Percentiles rank a stretch among this genome's conserved stretches.
These are phyloP conservation scores for Eristalis arbustorum DNA, from an alignment of 2,888 invertebrate genomes.

Conservation along the genomic window DNA sequence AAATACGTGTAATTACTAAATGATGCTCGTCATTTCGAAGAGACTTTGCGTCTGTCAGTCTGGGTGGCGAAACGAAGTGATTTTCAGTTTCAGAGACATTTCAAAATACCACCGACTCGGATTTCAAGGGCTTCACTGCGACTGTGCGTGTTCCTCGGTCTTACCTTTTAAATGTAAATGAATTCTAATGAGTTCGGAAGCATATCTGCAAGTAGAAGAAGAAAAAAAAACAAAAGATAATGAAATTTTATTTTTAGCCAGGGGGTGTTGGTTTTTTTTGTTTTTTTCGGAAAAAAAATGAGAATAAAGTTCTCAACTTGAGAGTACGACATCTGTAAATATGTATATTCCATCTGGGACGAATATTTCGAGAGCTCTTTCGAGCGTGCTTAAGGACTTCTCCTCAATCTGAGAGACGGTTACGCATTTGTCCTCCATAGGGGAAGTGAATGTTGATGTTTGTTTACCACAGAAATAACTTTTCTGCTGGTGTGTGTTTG, in stretches of 20 bases:
- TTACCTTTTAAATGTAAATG: constrained; percentile 17
- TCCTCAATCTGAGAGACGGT: background rate
- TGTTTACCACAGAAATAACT: background rate
- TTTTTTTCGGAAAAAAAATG: background rate
- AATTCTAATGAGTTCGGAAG: background rate
- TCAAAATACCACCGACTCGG: background rate
- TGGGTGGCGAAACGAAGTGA: background rate
- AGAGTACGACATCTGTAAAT: background rate
- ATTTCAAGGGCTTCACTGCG: constrained; percentile 3
- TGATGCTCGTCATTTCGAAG: constrained; percentile 18
- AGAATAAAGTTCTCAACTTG: background rate
- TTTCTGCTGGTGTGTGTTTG: background rate
- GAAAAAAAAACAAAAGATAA: background rate
- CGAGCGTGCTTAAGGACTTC: background rate
- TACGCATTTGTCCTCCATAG: background rate
- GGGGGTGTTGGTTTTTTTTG: too few species aligned
- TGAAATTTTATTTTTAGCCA: background rate
- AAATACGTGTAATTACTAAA: constrained; percentile 13
- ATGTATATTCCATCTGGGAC: background rate
- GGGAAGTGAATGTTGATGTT: background rate
- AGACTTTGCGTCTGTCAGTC: background rate
- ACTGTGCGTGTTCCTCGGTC: background rate
- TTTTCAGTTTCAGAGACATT: background rate
- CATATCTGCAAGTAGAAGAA: constrained; percentile 21
- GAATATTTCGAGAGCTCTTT: background rate